Evolutionary conservation across 2,888 invertebrate genomes (phyloP), one percentile per base, ranked within the genome.

Genomic region (Microplitis deprimator): DNA sequence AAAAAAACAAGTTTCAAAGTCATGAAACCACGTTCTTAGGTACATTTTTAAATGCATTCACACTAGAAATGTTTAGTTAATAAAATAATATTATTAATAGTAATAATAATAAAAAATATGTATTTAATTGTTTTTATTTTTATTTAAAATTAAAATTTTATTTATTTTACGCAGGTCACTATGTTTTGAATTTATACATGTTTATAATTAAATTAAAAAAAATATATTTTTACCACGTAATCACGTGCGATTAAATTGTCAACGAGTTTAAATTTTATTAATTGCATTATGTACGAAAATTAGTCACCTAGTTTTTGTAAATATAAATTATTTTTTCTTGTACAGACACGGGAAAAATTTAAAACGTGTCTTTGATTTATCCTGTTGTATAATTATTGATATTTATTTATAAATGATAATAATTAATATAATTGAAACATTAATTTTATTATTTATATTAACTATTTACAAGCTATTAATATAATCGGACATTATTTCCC

Each of bases 1-100:
- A 89, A 89, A 82, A 87, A 86, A 77, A 86, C 87, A 78, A 90
- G 89, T 80, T 90, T 90, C 77, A 90, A 90, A 85, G 89, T 90
- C 71, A 88, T 89, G 89, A 88, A 86, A 81, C 89, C 89, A 73
- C 88, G 90, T 77, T 84, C 86, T 81, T 89, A 88, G 85, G 80
- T 81, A 80, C 81, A 38, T 8, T 74, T 68, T 60, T 39, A 38
- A 59, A 8, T 73, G 71, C 77, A 20, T 81, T 74, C 40, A 69
- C 79, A 73, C 61, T 59, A 75, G 61, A 68, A 39, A 39, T 50
- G 2, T 50, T 50, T 50, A 50, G 50, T 50, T 50, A 13, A 8
- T 50, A 50, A 50, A 50, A 50, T 13, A 50, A 50, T 13, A 50
- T 13, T 50, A 50, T 8, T 50, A 50, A 50, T 50, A 1, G 13